These are phyloP conservation scores for Eutolmus rufibarbis DNA, from an alignment of 2,888 invertebrate genomes.

Conservation along the genomic window DNA sequence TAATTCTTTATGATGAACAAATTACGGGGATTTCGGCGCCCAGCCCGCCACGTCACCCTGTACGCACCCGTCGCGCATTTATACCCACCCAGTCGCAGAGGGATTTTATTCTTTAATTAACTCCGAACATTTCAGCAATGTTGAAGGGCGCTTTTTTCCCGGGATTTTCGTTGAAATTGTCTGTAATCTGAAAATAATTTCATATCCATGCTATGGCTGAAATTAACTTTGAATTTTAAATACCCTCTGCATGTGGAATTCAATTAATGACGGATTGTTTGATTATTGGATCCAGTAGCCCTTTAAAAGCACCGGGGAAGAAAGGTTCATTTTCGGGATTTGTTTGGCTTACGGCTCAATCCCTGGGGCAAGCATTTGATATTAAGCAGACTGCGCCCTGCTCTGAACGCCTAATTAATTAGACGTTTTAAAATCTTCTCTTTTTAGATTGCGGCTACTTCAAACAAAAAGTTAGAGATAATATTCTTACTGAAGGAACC, in stretches of 20 bases:
- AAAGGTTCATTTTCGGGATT: background rate
- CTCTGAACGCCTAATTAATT: background rate
- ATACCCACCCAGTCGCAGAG: background rate
- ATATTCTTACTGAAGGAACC: background rate
- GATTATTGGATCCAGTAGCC: background rate
- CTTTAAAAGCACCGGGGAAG: background rate
- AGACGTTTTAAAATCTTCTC: background rate
- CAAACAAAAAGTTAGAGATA: background rate
- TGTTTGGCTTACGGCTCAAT: background rate
- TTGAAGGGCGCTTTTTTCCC: background rate
- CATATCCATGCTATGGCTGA: background rate
- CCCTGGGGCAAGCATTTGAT: background rate
- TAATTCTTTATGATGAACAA: slow-evolving; percentile 33
- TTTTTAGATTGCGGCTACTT: background rate
- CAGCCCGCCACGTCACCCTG: background rate
- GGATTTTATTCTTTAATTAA: slow-evolving; percentile 17
- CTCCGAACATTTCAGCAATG: background rate
- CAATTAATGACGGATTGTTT: slow-evolving; percentile 29
- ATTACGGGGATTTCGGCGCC: slow-evolving; percentile 11
- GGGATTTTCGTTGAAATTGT: background rate
- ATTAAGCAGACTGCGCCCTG: background rate
- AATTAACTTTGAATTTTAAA: slow-evolving; percentile 14
- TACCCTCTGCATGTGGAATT: background rate
- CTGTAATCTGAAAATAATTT: slow-evolving; percentile 22
- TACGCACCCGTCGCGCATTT: background rate